Evolutionary conservation across 2,113 vertebrate genomes (phyloP), one percentile per base, ranked within the genome.

Genomic region (Cyprinodon brontotheroides): DNA sequence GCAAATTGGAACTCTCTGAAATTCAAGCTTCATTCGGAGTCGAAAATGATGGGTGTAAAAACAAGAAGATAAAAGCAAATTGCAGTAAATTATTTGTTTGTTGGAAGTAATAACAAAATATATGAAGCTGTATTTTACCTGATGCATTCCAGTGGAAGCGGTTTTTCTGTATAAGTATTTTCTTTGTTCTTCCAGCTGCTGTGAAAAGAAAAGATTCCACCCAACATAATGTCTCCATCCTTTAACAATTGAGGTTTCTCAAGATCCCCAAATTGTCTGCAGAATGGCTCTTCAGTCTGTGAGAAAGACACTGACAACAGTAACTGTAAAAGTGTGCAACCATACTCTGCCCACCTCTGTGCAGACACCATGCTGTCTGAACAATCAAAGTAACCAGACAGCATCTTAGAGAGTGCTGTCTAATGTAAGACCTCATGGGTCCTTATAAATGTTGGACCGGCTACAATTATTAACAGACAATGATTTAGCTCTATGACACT

Each of bases 1-100:
- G 89, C 80, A 72, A 84, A 92, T 69, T 94, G 94, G 75, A 94
- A 92, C 0, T 75, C 91, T 79, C 92, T 93, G 76, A 92, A 92
- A 84, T 93, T 89, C 50, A 94, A 84, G 79, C 93, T 94, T 41
- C 4, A 73, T 64, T 11, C 41, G 80, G 7, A 81, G 2, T 59
- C 6, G 39, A 2, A 20, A 68, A 22, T 9, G 22, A n/a, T 29
- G 17, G 12, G 37, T 15, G 43, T 41, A 12, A 64, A 41, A n/a
- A 11, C 17, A 11, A 22, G 9, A 43, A n/a, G 12, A 45, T 2
- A n/a, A 13, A 3, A 43, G 11, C 15, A 65, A 65, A 15, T 36
- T 14, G 14, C 29, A 1, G 15, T 1, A 12, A 13, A 3, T 40
- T 11, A 17, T 53, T 53, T 1, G 29, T 48, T 12, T 8, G 50